phyloP scores from a whole-genome alignment of 2,797 vertebrate species.

The Ara ararauna region DNA sequence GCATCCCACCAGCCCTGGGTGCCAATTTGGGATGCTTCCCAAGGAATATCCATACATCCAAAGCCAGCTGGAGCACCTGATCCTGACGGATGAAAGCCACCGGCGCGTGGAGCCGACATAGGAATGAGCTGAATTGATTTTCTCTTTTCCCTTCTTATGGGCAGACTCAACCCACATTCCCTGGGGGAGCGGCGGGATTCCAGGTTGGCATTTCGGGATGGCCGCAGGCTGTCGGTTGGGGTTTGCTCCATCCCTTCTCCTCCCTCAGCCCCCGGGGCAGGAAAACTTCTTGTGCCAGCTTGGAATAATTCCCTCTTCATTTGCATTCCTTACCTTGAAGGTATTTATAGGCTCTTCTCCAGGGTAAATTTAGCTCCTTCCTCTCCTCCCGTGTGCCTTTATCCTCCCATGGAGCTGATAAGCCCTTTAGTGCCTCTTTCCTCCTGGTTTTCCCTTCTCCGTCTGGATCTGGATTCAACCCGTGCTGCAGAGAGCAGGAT shows the following conservation, averaged over 20 bases:
- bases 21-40: accelerated
- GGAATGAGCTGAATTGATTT: neutral
- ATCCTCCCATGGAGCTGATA: neutral
- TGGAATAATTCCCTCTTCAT: neutral
- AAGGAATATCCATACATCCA: accelerated
- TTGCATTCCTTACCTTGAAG: slow-evolving; percentile 42
- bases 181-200: neutral
- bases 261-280: neutral
- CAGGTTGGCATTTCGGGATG: neutral
- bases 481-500: neutral
- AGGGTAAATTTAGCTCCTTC: slow-evolving; percentile 29
- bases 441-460: neutral
- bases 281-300: neutral
- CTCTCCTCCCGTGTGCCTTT: neutral
- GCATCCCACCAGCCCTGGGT: accelerated
- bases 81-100: accelerated
- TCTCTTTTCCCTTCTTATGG: neutral
- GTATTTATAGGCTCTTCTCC: slow-evolving; percentile 24
- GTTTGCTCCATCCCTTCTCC: neutral
- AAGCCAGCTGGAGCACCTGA: neutral
- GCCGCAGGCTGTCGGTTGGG: neutral
- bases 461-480: accelerated
- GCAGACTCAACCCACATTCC: neutral
- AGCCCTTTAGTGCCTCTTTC: neutral
- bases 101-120: accelerated